Evolutionary conservation across 2,113 vertebrate genomes (phyloP).

Genomic region (Heptranchias perlo): DNA sequence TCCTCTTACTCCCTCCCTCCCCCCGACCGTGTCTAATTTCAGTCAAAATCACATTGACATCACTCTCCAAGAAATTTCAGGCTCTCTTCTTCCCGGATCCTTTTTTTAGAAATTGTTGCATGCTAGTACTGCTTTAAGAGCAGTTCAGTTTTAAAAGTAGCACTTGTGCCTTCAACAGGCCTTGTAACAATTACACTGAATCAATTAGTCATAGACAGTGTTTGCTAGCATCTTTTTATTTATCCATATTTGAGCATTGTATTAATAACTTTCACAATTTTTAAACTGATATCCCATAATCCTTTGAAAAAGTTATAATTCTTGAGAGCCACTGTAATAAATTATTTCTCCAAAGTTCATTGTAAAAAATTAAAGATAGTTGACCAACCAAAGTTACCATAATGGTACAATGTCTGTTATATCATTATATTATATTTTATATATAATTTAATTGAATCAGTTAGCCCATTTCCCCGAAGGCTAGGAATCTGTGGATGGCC

Average conservation of each 20-base stretch:
- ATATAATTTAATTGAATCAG: neutral
- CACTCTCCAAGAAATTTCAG: no score
- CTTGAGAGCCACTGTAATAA: neutral
- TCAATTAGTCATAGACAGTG: neutral
- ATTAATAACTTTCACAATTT: neutral
- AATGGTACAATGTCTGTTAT: neutral
- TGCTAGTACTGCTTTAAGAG: no score
- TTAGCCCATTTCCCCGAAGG: neutral
- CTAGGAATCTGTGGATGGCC: neutral
- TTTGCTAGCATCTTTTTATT: neutral
- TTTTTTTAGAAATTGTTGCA: no score
- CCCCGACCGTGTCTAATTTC: no score
- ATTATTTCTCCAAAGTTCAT: neutral
- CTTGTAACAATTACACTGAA: neutral
- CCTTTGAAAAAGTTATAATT: neutral
- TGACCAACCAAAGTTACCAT: neutral
- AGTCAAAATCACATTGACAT: no score
- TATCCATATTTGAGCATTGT: neutral
- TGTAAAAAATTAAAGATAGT: constrained; percentile 1
- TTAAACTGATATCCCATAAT: neutral
- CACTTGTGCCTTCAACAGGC: no score
- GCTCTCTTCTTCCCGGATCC: no score
- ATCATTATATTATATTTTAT: neutral
- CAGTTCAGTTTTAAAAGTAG: no score
- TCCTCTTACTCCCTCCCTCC: no score